Conservation (phyloP, 2,797 vertebrate genomes). For the Uromys caudimaculatus region DNA sequence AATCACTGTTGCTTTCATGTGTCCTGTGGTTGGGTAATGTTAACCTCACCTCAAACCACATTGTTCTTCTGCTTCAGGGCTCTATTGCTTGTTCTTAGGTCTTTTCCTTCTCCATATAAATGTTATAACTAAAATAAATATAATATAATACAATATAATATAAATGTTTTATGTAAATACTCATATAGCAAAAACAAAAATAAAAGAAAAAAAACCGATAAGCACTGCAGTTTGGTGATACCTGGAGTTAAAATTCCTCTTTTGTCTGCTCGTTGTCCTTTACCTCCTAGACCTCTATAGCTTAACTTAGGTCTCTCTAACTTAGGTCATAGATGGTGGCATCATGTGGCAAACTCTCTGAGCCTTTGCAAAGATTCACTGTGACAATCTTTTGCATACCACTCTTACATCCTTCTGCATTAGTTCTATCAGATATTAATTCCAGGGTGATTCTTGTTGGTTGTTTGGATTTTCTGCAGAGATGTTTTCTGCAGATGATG, state of each 20-base stretch:
- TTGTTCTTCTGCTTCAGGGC: not conserved
- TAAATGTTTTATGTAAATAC: not conserved
- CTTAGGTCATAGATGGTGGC: not conserved
- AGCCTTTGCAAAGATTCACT: not conserved
- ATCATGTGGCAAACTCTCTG: not conserved
- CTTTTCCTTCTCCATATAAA: not conserved
- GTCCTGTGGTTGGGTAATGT: not conserved
- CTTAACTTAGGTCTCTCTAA: not conserved
- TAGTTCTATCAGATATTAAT: not conserved
- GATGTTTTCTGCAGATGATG: not conserved
- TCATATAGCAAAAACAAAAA: not conserved
- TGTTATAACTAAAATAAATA: not conserved
- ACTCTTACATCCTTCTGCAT: not conserved
- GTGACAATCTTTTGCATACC: not conserved
- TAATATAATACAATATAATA: not conserved
- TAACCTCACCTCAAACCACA: not conserved
- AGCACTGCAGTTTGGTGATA: not conserved
- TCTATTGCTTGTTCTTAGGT: not conserved
- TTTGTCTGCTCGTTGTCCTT: not conserved
- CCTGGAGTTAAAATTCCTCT: not conserved
- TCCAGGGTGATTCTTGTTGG: not conserved
- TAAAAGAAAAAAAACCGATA: not conserved
- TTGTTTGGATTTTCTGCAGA: not conserved
- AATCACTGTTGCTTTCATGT: not conserved
- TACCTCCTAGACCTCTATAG: not conserved